Conservation (phyloP, 1,140 invertebrate species). For the Pararge aegeria region DNA sequence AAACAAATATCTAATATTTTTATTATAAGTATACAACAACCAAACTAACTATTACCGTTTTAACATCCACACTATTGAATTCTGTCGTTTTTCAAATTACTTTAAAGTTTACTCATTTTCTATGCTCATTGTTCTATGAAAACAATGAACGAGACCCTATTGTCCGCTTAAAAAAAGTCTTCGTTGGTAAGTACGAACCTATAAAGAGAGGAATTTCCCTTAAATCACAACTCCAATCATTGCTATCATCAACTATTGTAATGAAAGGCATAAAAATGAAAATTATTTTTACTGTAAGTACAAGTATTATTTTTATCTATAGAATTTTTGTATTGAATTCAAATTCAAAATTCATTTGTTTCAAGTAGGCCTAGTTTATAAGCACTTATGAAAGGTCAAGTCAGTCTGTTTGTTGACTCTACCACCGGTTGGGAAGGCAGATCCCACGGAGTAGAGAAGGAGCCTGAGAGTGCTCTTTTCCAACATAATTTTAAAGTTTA, state of each 20-base stretch:
- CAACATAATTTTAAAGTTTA: no score
- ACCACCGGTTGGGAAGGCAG: no score
- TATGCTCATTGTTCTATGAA: conserved; percentile 37
- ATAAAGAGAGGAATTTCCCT: conserved; percentile 32
- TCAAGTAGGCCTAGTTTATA: no score
- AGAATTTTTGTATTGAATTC: no score
- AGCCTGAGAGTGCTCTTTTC: no score
- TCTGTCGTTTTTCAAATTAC: conserved; percentile 23
- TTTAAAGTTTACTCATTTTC: conserved; percentile 32
- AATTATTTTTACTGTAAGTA: background rate
- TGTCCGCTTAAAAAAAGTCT: conserved; percentile 36
- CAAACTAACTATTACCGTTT: no score
- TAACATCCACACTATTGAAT: conserved; percentile 17
- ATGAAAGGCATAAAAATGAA: conserved; percentile 12
- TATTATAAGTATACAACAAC: no score
- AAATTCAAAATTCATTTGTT: no score
- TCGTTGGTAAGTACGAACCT: conserved; percentile 24
- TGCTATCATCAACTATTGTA: conserved; percentile 13
- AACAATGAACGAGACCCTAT: conserved; percentile 37
- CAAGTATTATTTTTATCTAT: background rate
- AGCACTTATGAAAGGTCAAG: no score
- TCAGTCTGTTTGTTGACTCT: no score
- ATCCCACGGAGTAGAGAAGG: no score
- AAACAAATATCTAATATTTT: no score
- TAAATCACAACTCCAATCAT: conserved; percentile 32